Evolutionary conservation across 2,888 invertebrate genomes (phyloP), one percentile per base, ranked within the genome.

Genomic region (Mycalesis mineus): DNA sequence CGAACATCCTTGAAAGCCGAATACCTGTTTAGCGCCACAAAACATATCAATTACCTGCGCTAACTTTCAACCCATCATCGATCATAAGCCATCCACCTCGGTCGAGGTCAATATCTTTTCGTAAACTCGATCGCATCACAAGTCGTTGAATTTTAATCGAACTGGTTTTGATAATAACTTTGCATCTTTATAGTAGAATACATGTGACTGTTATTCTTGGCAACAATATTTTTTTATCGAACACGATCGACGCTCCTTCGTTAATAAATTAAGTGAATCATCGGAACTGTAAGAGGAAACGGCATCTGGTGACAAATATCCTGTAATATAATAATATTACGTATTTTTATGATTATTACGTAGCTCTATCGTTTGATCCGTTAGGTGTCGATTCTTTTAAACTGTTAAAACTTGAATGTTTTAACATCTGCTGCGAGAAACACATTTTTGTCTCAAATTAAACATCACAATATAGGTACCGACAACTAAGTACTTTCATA

Each of bases 101-200:
- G 69, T 70, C 64, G 80, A 74, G 86, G 85, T 88, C 87, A 87
- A 85, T 85, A 86, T 86, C 84, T 87, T 78, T 81, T 78, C 69
- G 71, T 73, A 78, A 77, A 80, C 78, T 78, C 75, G 73, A 82
- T 77, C 72, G 71, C 67, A 72, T 75, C 69, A 73, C 72, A 75
- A 75, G 70, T 70, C 71, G 75, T 74, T 80, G 77, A 79, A 77
- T 82, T 82, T 79, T 77, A 77, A 82, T 78, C 55, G 71, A 82
- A 84, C 84, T 67, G 76, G 84, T 86, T 83, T 60, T 48, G 50
- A 57, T 56, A 59, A 60, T 57, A 57, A 65, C 57, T 59, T 61
- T 57, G 52, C 58, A 56, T 61, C 47, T 65, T 65, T 62, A 63
- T 64, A 58, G 50, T 53, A 64, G 53, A 58, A 56, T 53, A 51